phyloP scores from a whole-genome alignment of 2,113 vertebrate genomes.

The Syrrhaptes paradoxus region DNA sequence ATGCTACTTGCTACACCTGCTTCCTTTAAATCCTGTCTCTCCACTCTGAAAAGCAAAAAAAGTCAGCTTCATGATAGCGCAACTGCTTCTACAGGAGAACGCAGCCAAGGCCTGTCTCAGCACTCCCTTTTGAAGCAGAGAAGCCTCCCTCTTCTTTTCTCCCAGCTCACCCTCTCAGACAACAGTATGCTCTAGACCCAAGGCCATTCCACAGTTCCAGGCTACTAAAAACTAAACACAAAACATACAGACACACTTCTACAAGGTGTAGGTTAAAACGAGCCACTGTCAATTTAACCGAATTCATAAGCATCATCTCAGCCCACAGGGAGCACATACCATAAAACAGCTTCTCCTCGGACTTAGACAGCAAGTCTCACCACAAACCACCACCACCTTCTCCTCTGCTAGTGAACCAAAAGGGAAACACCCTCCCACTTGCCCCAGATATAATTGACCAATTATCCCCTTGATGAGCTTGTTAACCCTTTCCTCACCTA shows the following conservation, averaged over 20 bases:
- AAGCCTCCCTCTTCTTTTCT: neutral
- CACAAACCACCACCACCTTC: neutral
- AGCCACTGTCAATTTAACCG: neutral
- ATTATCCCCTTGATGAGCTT: neutral
- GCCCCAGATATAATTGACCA: neutral
- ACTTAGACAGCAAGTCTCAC: neutral
- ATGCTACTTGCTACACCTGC: neutral
- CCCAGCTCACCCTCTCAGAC: neutral
- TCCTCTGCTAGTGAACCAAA: neutral
- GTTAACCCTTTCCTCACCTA: neutral
- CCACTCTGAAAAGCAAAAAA: neutral
- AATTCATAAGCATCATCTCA: neutral
- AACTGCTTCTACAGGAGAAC: neutral
- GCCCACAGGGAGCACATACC: accelerated
- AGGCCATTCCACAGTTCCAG: neutral
- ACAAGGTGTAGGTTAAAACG: neutral
- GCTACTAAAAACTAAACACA: neutral
- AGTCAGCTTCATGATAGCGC: neutral
- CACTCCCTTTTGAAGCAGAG: neutral
- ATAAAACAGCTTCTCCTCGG: neutral
- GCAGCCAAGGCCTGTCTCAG: neutral
- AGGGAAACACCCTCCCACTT: neutral
- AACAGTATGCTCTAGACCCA: neutral
- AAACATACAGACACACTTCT: neutral
- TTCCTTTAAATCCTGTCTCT: neutral